These are phyloP conservation scores for Punctoribates punctum DNA, from an alignment of 2,888 invertebrate species.

Conservation along the genomic window DNA sequence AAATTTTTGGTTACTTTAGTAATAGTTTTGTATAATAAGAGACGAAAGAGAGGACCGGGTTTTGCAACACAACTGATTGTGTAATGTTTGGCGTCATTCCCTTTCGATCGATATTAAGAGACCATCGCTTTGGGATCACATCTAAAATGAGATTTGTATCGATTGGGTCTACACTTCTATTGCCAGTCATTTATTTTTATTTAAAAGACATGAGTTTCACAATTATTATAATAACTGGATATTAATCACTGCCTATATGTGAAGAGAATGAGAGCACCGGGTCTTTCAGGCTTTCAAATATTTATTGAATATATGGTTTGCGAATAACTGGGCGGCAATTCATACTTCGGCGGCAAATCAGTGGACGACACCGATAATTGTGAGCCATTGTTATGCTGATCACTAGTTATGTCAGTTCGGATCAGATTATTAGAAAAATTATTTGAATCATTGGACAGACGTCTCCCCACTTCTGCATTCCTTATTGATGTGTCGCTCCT, in stretches of 20 bases:
- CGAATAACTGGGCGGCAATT: conserved; percentile 12
- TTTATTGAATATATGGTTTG: not conserved
- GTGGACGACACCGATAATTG: not conserved
- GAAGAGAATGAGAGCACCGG: no score
- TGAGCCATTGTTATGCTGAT: not conserved
- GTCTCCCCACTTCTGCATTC: not conserved
- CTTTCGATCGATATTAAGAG: not conserved
- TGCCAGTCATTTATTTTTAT: not conserved
- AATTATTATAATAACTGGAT: no score
- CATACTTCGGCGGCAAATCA: not conserved
- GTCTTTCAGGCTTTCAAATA: no score
- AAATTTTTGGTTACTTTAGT: no score
- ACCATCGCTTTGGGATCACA: not conserved
- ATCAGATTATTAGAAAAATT: not conserved
- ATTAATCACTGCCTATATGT: no score
- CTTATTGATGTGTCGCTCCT: not conserved
- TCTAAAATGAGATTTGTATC: not conserved
- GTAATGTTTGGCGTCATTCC: not conserved
- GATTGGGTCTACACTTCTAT: not conserved
- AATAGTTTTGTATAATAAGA: no score
- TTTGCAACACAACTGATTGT: not conserved
- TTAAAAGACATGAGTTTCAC: not conserved
- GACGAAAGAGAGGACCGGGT: no score
- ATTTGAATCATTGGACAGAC: not conserved
- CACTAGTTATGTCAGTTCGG: no score